Evolutionary conservation across 2,888 invertebrate genomes (phyloP), one percentile per base, ranked within the genome.

Genomic region (Callimorpha dominula): DNA sequence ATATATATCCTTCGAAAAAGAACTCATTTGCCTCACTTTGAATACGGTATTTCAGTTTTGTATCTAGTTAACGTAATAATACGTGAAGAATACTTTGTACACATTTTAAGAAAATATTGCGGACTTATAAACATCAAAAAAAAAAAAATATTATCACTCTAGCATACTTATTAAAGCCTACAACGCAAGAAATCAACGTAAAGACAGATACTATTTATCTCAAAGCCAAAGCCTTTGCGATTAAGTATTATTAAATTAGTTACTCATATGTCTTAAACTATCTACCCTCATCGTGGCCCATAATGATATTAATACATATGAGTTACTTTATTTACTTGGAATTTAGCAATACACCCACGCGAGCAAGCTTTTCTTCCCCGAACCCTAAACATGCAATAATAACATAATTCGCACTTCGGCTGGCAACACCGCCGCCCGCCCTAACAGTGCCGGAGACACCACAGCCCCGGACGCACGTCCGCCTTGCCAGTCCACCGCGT

Each of bases 391-490:
- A 65, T 71, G 65, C 49, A 82, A 83, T 83, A 85, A 78, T 78
- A 80, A 77, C 73, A 81, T 84, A 83, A 85, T 85, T 82, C 68
- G 78, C 80, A 78, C 81, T 79, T 76, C 74, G 70, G 75, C 83
- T 84, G 80, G 86, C 87, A 84, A 85, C 81, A 81, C 76, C 43
- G 72, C 89, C 89, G 89, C 90, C 88, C 92, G 90, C 90, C 89
- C 90, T 86, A 85, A 85, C 92, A 93, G 93, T 93, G 73, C 78
- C 84, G 83, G 81, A 75, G 81, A 78, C 84, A 88, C 79, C 87
- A 88, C 85, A 88, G 90, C 82, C 81, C 80, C 77, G 89, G 85
- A 79, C 89, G 91, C 92, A 91, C 93, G 94, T 87, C 85, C 77
- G 75, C 79, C 82, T 73, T 86, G 42, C 65, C 71, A 49, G 88